Percentiles rank a stretch among this genome's conserved stretches.
Conservation (phyloP, 64 coral and sea anemone genomes). For the Anthopleura sola region DNA sequence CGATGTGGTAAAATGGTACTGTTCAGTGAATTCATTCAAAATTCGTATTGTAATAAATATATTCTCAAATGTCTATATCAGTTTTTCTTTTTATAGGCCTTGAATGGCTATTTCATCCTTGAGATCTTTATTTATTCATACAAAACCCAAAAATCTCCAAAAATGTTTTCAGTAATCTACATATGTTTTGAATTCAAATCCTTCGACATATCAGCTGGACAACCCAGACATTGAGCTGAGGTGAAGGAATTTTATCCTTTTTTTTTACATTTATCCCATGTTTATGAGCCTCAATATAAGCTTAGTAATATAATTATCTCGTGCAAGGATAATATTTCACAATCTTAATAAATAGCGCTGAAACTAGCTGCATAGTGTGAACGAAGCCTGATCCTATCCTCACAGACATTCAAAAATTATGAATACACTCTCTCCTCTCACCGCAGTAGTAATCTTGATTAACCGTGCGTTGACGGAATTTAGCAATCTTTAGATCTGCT, state of each 20-base stretch:
- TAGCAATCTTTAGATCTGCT: not conserved
- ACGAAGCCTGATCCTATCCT: not conserved
- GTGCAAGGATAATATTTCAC: not conserved
- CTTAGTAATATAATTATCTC: not conserved
- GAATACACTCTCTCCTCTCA: not conserved
- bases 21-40: not conserved
- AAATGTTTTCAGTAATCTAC: not conserved
- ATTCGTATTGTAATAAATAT: not conserved
- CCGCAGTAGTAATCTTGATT: not conserved
- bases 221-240: not conserved
- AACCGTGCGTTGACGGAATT: not conserved
- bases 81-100: not conserved
- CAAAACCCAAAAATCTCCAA: not conserved
- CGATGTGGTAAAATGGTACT: not conserved
- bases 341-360: not conserved
- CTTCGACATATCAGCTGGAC: not conserved
- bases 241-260: not conserved
- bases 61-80: not conserved
- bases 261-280: not conserved
- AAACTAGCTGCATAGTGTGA: not conserved
- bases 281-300: not conserved
- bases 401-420: constrained; percentile 12
- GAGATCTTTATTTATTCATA: constrained; percentile 10
- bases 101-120: not conserved
- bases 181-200: not conserved